Evolutionary conservation across 2,888 invertebrate species (phyloP), one percentile per base, ranked within the genome.

Genomic region (Eurytoma adleriae): DNA sequence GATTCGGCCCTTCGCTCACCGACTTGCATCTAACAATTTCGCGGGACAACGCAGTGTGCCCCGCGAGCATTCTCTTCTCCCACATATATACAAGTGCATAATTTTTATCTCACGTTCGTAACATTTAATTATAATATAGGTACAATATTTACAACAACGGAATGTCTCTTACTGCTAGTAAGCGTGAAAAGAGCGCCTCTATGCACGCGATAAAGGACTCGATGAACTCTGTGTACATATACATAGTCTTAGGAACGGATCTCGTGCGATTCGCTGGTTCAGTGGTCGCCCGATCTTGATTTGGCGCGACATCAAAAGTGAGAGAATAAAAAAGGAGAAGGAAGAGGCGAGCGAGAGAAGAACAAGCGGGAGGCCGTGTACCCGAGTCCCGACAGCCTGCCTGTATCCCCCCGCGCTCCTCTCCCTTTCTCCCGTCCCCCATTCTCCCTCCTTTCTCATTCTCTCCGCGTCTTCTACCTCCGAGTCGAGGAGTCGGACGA

Each of bases 141-240:
- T 89, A 89, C 90, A 90, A 83, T 90, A 90, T 90, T 85, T 90
- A 90, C 90, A 79, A 30, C 52, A 52, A 27, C 83, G 87, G 87
- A 86, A 85, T 85, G 83, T 87, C 89, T 90, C 89, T 89, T 86
- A 71, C 14, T 59, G 82, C 90, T 90, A 90, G 89, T 90, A 90
- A 90, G 89, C 89, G 90, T 90, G 89, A 87, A 87, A 86, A 87
- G 88, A 89, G 87, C 79, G 52, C 61, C 68, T 62, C 48, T 66
- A 30, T 27, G 16, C 18, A 3, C 40, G 40, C 57, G 56, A 66
- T 78, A 78, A 77, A 71, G 62, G 70, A 66, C 69, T 71, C 57
- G 40, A 40, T 57, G 59, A 57, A 50, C 64, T 66, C 18, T 57
- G 30, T 18, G 48, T 48, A 48, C 12, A 66, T 20, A n/a, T 18